These are phyloP conservation scores for Pyralis farinalis DNA, from an alignment of 2,888 invertebrate species.

Conservation along the genomic window DNA sequence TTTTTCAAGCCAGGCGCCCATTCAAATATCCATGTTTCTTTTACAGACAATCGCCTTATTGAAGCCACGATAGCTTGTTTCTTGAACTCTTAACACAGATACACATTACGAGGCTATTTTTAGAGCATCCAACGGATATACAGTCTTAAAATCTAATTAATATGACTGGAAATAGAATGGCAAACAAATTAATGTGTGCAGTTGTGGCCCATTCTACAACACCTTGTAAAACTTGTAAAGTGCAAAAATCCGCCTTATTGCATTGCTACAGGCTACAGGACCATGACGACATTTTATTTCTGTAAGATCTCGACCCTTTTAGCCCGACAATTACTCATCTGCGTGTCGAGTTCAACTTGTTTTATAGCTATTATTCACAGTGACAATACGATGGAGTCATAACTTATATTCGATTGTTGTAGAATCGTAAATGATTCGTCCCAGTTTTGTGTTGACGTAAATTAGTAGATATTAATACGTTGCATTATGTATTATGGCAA, in stretches of 20 bases:
- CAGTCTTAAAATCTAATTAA: slow-evolving; percentile 42
- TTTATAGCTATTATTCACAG: slow-evolving; percentile 33
- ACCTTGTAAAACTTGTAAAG: background rate
- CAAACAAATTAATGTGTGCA: slow-evolving; percentile 41
- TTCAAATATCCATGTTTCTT: slow-evolving; percentile 34
- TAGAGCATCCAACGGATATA: slow-evolving; percentile 35
- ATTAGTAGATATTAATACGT: slow-evolving; percentile 13
- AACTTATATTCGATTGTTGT: slow-evolving; percentile 22
- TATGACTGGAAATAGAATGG: slow-evolving; percentile 48
- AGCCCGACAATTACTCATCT: slow-evolving; percentile 42
- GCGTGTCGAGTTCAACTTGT: slow-evolving; percentile 29
- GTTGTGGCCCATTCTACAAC: slow-evolving; percentile 34
- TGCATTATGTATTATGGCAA: background rate
- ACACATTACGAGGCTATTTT: slow-evolving; percentile 30
- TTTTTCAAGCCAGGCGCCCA: background rate
- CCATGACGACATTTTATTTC: background rate
- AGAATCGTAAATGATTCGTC: slow-evolving; percentile 6
- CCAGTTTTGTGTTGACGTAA: slow-evolving; percentile 11
- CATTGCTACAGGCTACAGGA: background rate
- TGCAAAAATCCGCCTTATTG: slow-evolving; percentile 20
- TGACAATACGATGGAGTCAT: slow-evolving; percentile 32
- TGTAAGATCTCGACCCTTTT: background rate
- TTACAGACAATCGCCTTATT: slow-evolving; percentile 24
- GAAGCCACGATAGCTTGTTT: slow-evolving; percentile 23
- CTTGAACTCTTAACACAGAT: slow-evolving; percentile 39